Evolutionary conservation across 2,888 invertebrate genomes (phyloP).

Genomic region (Arctia plantaginis): DNA sequence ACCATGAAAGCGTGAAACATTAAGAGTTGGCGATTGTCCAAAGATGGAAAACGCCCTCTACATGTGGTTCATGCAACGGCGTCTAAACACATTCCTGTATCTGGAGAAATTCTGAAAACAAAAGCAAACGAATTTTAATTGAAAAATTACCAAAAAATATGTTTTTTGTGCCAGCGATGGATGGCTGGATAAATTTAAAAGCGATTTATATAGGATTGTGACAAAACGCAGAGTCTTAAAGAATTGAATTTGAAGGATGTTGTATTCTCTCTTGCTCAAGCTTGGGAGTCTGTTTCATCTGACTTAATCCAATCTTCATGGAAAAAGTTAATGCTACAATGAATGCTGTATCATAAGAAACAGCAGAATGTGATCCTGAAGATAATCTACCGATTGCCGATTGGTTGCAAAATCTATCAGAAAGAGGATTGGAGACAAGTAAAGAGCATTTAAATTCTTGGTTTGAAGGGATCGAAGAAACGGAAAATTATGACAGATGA

Average conservation of each 20-base stretch:
- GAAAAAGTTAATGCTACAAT: slow-evolving; percentile 53
- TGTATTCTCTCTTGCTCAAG: slow-evolving; percentile 51
- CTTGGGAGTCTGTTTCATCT: slow-evolving; percentile 48
- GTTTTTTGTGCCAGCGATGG: too few species aligned
- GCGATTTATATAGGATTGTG: too few species aligned
- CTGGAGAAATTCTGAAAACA: slow-evolving; percentile 13
- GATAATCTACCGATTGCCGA: slow-evolving; percentile 46
- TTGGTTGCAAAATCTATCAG: slow-evolving; percentile 51
- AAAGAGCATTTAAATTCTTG: slow-evolving; percentile 38
- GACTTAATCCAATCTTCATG: slow-evolving; percentile 52
- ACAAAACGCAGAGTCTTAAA: slow-evolving; percentile 45
- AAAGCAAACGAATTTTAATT: not conserved
- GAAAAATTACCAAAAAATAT: not conserved
- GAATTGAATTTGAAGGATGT: slow-evolving; percentile 22
- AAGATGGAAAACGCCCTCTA: slow-evolving; percentile 52
- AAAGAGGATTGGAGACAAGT: slow-evolving; percentile 53
- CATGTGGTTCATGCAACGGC: slow-evolving; percentile 50
- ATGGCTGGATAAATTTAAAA: too few species aligned
- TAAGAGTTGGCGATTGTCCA: slow-evolving; percentile 52
- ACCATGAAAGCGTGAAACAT: slow-evolving; percentile 53
- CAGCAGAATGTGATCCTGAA: slow-evolving; percentile 47
- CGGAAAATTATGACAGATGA: slow-evolving; percentile 44
- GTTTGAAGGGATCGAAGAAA: slow-evolving; percentile 50
- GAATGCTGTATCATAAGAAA: slow-evolving; percentile 47
- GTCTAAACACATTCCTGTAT: slow-evolving; percentile 51